Base-by-base conservation (phyloP, 2,888 invertebrate species). In the Diarsia dahlii region DNA sequence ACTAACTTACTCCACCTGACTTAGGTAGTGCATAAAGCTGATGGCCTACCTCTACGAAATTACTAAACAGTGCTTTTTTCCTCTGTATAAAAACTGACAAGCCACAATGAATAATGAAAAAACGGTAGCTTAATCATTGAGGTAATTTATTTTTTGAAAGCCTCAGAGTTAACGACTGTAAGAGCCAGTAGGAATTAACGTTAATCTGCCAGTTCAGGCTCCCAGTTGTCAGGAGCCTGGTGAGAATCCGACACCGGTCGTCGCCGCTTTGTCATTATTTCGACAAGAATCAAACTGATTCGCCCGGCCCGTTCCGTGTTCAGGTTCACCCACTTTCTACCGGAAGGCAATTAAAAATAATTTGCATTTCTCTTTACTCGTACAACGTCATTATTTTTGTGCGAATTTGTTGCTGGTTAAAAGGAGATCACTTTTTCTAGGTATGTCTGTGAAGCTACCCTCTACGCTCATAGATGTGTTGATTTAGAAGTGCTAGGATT, bases 271-370 rank as follows among this genome's bases (percentile, higher is more conserved):
- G 92, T 93, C 90, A 92, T 93, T 93, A 93, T 92, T 93, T 94
- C 91, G 93, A 92, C 92, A 91, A 94, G 91, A 91, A 92, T 92
- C 92, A 89, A 91, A 92, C 91, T 90, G 90, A 92, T 90, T 92
- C 91, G 92, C 86, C 90, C 93, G 88, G 92, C 92, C 92, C 91
- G 92, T 92, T 92, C 89, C 89, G 88, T 93, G 93, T 94, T 94
- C 93, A 92, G 93, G 93, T 94, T 94, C 95, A 95, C 94, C 94
- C 91, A 95, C 95, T 96, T 96, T 96, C 96, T 95, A 95, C 95
- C 95, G 95, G 95, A 95, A 94, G 91, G 94, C 94, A 95, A 95
- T 95, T 95, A 95, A 95, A 95, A 95, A 93, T 94, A 92, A 95
- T 95, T 94, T 95, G 94, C 95, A 95, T 95, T 95, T 95, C 95